Conservation (phyloP, 2,797 vertebrate genomes). For the Enteromius fasciolatus region DNA sequence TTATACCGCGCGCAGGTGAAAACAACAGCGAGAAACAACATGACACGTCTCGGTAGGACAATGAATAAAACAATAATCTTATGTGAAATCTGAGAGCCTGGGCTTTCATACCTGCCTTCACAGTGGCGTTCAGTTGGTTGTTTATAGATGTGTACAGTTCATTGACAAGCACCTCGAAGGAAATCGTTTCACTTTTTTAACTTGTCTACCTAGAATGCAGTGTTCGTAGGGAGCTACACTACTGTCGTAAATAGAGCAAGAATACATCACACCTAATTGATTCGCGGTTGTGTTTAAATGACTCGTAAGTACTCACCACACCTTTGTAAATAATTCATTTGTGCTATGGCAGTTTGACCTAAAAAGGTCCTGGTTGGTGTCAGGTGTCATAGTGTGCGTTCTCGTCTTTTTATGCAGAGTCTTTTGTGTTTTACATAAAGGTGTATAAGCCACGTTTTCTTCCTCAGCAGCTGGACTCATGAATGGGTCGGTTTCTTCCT, state of each 20-base stretch:
- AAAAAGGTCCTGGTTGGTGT: constrained; percentile 15
- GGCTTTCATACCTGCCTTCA: not conserved
- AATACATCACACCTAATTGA: constrained; percentile 11
- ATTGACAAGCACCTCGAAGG: not conserved
- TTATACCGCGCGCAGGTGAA: constrained; percentile 48
- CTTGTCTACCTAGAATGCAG: not conserved
- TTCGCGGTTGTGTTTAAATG: constrained; percentile 11
- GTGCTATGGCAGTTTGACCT: not conserved
- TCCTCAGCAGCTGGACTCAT: not conserved
- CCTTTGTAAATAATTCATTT: constrained; percentile 12
- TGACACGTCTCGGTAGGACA: constrained; percentile 72
- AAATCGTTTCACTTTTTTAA: not conserved
- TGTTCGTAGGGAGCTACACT: not conserved
- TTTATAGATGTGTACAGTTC: not conserved
- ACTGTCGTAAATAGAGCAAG: not conserved
- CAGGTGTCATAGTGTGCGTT: constrained; percentile 12
- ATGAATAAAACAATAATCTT: not conserved
- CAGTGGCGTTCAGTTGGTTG: not conserved
- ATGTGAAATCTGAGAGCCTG: not conserved
- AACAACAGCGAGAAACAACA: constrained; percentile 61
- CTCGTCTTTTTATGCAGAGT: not conserved
- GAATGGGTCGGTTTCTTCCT: constrained; percentile 14
- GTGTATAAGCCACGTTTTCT: not conserved
- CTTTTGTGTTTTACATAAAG: not conserved
- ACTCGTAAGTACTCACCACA: not conserved